Evolutionary conservation across 2,797 vertebrate species (phyloP).

Genomic region (Propithecus perrieri): DNA sequence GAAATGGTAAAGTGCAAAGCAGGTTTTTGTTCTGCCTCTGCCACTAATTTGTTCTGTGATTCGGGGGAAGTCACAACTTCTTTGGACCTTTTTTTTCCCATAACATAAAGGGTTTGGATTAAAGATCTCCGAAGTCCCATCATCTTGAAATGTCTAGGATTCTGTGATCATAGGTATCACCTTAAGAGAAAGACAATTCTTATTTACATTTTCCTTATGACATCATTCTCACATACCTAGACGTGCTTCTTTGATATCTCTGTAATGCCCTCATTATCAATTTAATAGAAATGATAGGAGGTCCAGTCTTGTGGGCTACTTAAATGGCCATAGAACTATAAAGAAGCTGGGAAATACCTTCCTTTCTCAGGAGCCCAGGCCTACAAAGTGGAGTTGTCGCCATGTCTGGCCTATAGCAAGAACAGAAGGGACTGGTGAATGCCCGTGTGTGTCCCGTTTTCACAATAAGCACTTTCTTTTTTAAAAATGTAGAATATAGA

Average conservation of each 20-base stretch:
- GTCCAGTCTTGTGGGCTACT: not conserved
- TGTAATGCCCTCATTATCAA: not conserved
- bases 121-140: not conserved
- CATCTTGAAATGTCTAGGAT: not conserved
- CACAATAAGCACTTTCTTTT: not conserved
- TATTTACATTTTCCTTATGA: not conserved
- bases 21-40: not conserved
- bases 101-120: not conserved
- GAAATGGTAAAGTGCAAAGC: not conserved
- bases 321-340: not conserved
- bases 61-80: not conserved
- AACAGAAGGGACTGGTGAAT: rapidly evolving
- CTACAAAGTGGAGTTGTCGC: not conserved
- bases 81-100: not conserved
- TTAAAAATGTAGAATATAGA: not conserved
- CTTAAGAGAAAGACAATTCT: not conserved
- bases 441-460: not conserved
- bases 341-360: not conserved
- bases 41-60: not conserved
- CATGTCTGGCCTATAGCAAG: too few species aligned
- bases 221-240: not conserved
- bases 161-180: not conserved
- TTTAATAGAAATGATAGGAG: not conserved
- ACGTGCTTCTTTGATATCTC: not conserved
- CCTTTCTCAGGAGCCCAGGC: not conserved